Percentiles rank a stretch among this genome's conserved stretches.
Evolutionary conservation across 1,140 invertebrate species (phyloP).

Genomic region (Chelonus insularis): DNA sequence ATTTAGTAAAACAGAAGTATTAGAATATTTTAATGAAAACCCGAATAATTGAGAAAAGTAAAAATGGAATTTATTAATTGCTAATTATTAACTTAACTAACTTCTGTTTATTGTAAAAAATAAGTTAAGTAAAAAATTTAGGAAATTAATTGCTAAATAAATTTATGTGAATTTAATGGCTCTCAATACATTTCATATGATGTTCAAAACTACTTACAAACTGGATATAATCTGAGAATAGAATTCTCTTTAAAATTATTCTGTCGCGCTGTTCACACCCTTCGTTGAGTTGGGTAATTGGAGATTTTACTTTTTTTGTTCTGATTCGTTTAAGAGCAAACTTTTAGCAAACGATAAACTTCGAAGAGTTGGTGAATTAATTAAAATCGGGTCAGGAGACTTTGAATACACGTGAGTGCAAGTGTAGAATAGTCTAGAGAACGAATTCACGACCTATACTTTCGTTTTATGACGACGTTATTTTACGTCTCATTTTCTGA

Average conservation of each 20-base stretch:
- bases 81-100: too few species aligned
- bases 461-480: not conserved
- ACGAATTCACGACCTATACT: not conserved
- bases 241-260: constrained; percentile 10
- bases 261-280: constrained; percentile 21
- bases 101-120: too few species aligned
- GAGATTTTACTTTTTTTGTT: constrained; percentile 16
- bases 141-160: too few species aligned
- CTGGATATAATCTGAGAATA: not conserved
- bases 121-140: too few species aligned
- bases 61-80: too few species aligned
- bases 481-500: not conserved
- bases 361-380: constrained; percentile 37
- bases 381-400: constrained; percentile 36
- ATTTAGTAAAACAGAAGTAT: too few species aligned
- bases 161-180: not conserved
- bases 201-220: not conserved
- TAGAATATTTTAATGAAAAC: too few species aligned
- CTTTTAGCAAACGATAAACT: constrained; percentile 34
- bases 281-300: constrained; percentile 25
- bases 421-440: not conserved
- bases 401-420: not conserved
- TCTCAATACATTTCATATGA: not conserved
- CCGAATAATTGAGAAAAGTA: too few species aligned
- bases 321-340: constrained; percentile 16